Percentiles rank a stretch among this genome's conserved stretches.
Evolutionary conservation across 2,797 vertebrate species (phyloP).

Genomic region (Amphiprion clarkii): DNA sequence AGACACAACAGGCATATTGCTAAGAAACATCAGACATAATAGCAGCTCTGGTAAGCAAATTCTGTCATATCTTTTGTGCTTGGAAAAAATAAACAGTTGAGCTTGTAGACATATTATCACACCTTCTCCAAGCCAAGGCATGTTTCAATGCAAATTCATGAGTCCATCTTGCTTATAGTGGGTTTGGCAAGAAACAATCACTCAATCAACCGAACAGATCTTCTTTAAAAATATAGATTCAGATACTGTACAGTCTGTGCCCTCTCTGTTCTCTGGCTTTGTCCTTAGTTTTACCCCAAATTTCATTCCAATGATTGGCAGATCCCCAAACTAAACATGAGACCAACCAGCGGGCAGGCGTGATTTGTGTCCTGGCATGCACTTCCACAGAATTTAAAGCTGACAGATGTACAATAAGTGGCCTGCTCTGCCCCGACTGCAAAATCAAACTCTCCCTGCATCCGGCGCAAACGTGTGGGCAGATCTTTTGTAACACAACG

Average conservation of each 20-base stretch:
- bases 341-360: constrained; percentile 24
- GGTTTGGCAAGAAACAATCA: constrained; percentile 28
- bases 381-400: constrained; percentile 42
- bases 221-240: neutral
- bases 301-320: constrained; percentile 40
- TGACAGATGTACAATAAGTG: constrained; percentile 50
- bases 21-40: constrained; percentile 37
- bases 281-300: constrained; percentile 18
- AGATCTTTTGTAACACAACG: constrained; percentile 11
- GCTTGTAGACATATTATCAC: constrained; percentile 22
- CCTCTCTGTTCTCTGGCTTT: neutral
- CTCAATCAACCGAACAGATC: constrained; percentile 17
- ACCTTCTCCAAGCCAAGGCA: constrained; percentile 30
- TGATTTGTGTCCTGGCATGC: constrained; percentile 39
- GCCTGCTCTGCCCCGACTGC: constrained; percentile 24
- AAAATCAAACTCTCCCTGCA: constrained; percentile 29
- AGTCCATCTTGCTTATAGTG: constrained; percentile 46
- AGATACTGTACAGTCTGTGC: neutral
- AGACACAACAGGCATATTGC: constrained; percentile 51
- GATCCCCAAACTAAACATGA: constrained; percentile 24
- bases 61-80: constrained; percentile 32
- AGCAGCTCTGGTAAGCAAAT: constrained; percentile 31
- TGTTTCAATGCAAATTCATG: constrained; percentile 32
- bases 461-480: constrained; percentile 18
- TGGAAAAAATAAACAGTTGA: constrained; percentile 39